A percentile compares a stretch with the other conserved stretches of the same genome.
Evolutionary conservation across 2,113 vertebrate genomes (phyloP).

Genomic region (Callipepla californica): DNA sequence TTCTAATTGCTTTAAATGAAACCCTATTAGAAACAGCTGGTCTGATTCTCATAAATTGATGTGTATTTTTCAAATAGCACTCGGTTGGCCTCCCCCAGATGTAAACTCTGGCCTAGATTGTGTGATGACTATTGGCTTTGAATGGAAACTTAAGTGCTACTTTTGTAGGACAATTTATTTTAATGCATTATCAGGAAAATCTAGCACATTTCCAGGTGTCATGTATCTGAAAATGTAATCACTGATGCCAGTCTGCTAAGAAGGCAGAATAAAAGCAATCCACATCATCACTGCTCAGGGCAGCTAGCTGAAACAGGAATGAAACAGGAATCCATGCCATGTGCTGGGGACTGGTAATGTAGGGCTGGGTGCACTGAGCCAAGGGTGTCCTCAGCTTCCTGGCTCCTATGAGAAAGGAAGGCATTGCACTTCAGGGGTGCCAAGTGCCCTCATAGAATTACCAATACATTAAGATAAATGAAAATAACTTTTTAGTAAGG

Average conservation of each 20-base stretch:
- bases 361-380: neutral
- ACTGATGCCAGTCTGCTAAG: neutral
- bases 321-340: neutral
- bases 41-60: conserved; percentile 41
- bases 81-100: neutral
- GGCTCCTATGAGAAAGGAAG: neutral
- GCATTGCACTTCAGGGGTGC: neutral
- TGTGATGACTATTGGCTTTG: neutral
- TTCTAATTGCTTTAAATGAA: conserved; percentile 68
- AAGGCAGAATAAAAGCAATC: neutral
- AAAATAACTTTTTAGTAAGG: neutral
- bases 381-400: neutral
- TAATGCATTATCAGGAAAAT: conserved; percentile 41
- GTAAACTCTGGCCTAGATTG: conserved; percentile 43
- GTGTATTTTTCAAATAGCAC: conserved; percentile 52
- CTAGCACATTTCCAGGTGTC: conserved; percentile 42
- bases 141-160: conserved; percentile 23
- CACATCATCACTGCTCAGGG: neutral
- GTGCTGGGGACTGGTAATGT: neutral
- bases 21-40: conserved; percentile 57
- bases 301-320: neutral
- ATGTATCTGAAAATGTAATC: conserved; percentile 53
- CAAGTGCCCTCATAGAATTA: neutral
- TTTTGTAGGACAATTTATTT: conserved; percentile 28
- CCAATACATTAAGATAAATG: neutral